Conservation (phyloP, 2,888 invertebrate genomes). For the Molanna angustata region DNA sequence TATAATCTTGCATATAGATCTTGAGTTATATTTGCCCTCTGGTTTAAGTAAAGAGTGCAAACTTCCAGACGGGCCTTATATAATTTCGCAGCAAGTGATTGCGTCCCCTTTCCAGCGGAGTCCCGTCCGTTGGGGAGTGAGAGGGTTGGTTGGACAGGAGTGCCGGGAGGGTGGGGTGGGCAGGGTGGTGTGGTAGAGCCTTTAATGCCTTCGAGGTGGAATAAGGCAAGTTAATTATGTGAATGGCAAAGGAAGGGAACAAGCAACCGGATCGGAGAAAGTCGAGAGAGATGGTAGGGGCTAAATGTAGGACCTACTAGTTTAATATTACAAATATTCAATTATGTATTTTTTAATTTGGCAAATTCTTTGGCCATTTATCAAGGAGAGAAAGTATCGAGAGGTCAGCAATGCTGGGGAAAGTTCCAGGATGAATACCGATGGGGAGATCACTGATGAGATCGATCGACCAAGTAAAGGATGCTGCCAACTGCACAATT, state of each 20-base stretch:
- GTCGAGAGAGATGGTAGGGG: constrained; percentile 4
- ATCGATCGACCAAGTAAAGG: too few relatives aligned
- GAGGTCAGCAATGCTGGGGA: too few relatives aligned
- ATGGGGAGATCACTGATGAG: too few relatives aligned
- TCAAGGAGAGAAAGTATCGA: too few relatives aligned
- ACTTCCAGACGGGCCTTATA: constrained; percentile 10
- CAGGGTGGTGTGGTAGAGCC: constrained; percentile 26
- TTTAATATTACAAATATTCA: too few relatives aligned
- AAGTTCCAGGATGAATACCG: too few relatives aligned
- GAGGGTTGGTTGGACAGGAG: background rate
- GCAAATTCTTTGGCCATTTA: too few relatives aligned
- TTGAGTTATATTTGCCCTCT: background rate
- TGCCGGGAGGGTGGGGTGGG: constrained; percentile 8
- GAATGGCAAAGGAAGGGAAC: constrained; percentile 31
- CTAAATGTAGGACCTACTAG: too few relatives aligned
- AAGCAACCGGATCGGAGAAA: constrained; percentile 23
- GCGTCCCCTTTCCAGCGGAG: constrained; percentile 10
- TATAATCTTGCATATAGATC: too few relatives aligned
- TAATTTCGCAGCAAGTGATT: constrained; percentile 29
- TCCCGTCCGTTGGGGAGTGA: too few relatives aligned
- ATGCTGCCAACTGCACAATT: too few relatives aligned
- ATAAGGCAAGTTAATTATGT: constrained; percentile 33
- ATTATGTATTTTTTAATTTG: too few relatives aligned
- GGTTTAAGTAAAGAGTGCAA: background rate
- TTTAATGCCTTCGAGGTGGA: constrained; percentile 32